Conservation (phyloP, 2,797 vertebrate species). For the Balearica regulorum region DNA sequence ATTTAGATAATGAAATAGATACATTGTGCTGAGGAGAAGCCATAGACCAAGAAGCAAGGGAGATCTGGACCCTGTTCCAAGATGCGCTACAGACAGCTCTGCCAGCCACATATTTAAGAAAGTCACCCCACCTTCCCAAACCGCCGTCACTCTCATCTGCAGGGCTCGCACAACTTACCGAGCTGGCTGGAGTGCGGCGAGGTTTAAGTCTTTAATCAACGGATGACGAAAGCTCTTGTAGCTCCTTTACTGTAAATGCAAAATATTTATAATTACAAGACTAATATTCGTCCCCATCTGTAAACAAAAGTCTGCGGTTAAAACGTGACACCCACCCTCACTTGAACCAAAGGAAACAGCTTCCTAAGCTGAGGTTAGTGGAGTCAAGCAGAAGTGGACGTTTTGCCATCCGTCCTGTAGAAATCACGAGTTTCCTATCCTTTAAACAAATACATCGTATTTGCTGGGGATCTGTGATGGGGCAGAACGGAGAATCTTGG, state of each 20-base stretch:
- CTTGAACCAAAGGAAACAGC: not conserved
- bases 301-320: not conserved
- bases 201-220: not conserved
- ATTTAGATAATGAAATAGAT: not conserved
- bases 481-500: not conserved
- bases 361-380: not conserved
- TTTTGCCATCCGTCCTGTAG: not conserved
- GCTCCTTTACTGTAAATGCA: constrained; percentile 35
- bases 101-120: not conserved
- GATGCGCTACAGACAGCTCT: not conserved
- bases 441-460: not conserved
- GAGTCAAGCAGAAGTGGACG: not conserved
- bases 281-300: not conserved
- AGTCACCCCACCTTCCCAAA: not conserved
- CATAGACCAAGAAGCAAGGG: not conserved
- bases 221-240: not conserved
- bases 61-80: not conserved
- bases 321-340: not conserved
- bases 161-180: not conserved
- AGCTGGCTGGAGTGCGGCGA: not conserved
- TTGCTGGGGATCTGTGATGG: not conserved
- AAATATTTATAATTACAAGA: constrained; percentile 37
- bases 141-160: not conserved
- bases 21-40: not conserved
- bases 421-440: not conserved